Base-by-base conservation (phyloP, 2,113 vertebrate genomes). In the Geothlypis trichas region DNA sequence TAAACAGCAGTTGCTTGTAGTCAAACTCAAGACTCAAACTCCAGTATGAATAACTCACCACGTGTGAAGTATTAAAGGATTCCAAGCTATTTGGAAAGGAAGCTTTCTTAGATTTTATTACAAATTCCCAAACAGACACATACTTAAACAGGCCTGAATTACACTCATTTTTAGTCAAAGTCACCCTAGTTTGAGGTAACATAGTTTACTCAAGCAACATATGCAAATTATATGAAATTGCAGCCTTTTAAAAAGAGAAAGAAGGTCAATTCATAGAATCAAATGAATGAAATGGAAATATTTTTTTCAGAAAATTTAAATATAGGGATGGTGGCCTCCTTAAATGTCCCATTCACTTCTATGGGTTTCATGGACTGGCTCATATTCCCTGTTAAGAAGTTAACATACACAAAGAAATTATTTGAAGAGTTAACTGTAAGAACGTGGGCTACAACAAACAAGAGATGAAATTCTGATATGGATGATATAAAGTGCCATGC, bases 11-110 rank as follows among this genome's bases (percentile, higher is more conserved):
- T 97, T 96, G 65, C 92, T 96, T 92, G 79, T 93, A 94, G 83
- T 96, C 86, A 94, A 89, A 95, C 89, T 87, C 94, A 97, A 72
- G 90, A 95, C 90, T 97, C 95, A 97, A 95, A 93, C 92, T 90
- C 54, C 57, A 44, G 52, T 59, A 63, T 85, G 77, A 95, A 94
- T 96, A 93, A 75, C 76, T 51, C 8, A 22, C 93, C 67, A 84
- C 3, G 6, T 93, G 92, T 94, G 77, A 97, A 92, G 46, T 85
- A 27, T 75, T 94, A 95, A 33, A 87, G 49, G 61, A 59, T 57
- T 84, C 68, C 66, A 37, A 93, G 63, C 58, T 84, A 69, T 75
- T 96, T 95, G 93, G 69, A 93, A 82, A 94, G 79, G 47, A 87
- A 84, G 24, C 39, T 63, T 93, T 49, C 72, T 76, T 69, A 77